Evolutionary conservation across 2,888 invertebrate species (phyloP).

Genomic region (Tiliacea citrago): DNA sequence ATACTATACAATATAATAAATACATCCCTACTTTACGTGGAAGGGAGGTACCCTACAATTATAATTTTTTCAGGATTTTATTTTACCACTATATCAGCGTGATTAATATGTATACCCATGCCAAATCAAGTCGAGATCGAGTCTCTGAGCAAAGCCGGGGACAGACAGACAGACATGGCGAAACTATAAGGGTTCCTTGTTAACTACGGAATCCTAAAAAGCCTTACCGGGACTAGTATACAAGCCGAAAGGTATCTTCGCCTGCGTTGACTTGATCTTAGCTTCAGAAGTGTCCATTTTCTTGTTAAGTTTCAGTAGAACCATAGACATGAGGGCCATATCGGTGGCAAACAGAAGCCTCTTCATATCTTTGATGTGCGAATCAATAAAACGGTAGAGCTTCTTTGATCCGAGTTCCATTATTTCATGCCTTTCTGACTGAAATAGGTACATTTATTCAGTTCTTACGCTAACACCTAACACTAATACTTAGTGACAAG

Average conservation of each 20-base stretch:
- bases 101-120: too few relatives aligned
- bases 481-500: not conserved
- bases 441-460: slow-evolving; percentile 12
- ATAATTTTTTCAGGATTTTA: too few relatives aligned
- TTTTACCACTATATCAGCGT: too few relatives aligned
- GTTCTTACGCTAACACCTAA: not conserved
- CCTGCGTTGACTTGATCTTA: slow-evolving; percentile 85
- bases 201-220: not conserved
- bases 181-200: too few relatives aligned
- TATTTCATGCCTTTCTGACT: slow-evolving; percentile 84
- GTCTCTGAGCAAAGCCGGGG: too few relatives aligned
- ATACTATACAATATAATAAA: too few relatives aligned
- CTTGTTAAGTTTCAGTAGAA: slow-evolving; percentile 84
- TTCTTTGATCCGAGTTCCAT: slow-evolving; percentile 78
- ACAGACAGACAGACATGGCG: too few relatives aligned
- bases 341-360: slow-evolving; percentile 84
- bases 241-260: slow-evolving; percentile 87
- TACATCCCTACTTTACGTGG: too few relatives aligned
- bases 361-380: slow-evolving; percentile 85
- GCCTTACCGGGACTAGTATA: slow-evolving; percentile 85
- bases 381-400: slow-evolving; percentile 80
- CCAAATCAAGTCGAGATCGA: too few relatives aligned
- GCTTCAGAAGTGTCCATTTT: slow-evolving; percentile 88
- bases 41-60: too few relatives aligned
- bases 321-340: slow-evolving; percentile 87